Percentiles rank a stretch among this genome's conserved stretches.
These are phyloP conservation scores for Aplysia californica DNA, from an alignment of 1,140 invertebrate species.

Conservation along the genomic window DNA sequence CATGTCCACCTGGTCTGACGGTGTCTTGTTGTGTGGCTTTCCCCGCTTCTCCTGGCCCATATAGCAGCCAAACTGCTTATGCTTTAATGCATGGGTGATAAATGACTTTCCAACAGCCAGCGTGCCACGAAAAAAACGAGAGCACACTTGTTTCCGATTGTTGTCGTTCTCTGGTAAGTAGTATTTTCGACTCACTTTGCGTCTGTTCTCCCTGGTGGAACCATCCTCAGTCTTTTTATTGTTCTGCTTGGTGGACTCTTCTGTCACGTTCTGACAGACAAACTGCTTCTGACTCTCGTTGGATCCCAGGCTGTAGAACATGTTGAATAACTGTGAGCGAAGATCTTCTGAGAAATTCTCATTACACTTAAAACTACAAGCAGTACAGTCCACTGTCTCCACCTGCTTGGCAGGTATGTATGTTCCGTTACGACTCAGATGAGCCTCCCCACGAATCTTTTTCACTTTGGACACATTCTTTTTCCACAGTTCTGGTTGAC, in stretches of 20 bases:
- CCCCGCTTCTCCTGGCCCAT: constrained; percentile 9
- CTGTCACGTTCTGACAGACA: constrained; percentile 16
- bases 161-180: constrained; percentile 14
- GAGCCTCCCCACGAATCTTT: constrained; percentile 7
- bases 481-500: constrained; percentile 12
- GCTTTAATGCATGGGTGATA: not conserved
- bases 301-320: constrained; percentile 10
- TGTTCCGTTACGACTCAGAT: constrained; percentile 11
- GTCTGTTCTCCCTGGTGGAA: not conserved
- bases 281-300: constrained; percentile 20
- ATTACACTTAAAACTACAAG: constrained; percentile 8
- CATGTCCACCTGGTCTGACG: not conserved
- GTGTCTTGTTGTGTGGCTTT: constrained; percentile 10
- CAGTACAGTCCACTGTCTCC: not conserved
- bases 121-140: constrained; percentile 5
- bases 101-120: constrained; percentile 14
- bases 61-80: constrained; percentile 19
- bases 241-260: not conserved
- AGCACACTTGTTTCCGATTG: constrained; percentile 14
- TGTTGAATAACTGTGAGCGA: not conserved
- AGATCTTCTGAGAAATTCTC: not conserved
- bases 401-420: not conserved
- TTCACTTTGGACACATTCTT: constrained; percentile 7
- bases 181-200: constrained; percentile 12
- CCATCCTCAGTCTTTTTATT: not conserved